phyloP scores from a whole-genome alignment of 2,888 invertebrate species.

The Phanerotoma sp. region DNA sequence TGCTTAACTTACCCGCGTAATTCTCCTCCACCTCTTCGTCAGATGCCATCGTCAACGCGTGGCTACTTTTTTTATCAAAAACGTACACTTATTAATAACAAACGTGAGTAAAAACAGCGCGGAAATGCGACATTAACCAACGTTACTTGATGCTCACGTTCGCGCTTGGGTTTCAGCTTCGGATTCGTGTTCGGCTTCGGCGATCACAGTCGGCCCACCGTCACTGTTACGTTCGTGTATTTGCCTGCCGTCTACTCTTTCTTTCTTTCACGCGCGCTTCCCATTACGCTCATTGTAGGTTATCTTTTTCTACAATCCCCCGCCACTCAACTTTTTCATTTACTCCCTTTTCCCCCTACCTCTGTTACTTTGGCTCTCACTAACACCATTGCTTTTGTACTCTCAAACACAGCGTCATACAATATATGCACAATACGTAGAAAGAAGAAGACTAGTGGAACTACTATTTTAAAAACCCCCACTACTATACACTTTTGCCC shows the following conservation, averaged over 20 bases:
- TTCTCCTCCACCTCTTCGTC: conserved; percentile 86
- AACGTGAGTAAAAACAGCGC: conserved; percentile 32
- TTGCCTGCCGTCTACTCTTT: conserved; percentile 13
- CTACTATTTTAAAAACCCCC: conserved; percentile 29
- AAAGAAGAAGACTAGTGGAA: conserved; percentile 12
- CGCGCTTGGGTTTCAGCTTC: conserved; percentile 26
- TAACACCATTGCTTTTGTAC: conserved; percentile 3
- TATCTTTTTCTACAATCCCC: conserved; percentile 23
- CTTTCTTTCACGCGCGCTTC: conserved; percentile 31
- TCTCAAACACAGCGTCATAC: conserved; percentile 3
- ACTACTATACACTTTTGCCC: not conserved
- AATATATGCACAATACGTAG: conserved; percentile 4
- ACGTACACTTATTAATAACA: conserved; percentile 23
- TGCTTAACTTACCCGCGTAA: conserved; percentile 73
- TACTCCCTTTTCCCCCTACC: not conserved
- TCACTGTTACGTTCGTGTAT: conserved; percentile 35
- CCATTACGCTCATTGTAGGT: conserved; percentile 33
- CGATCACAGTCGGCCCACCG: conserved; percentile 35
- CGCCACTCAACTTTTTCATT: conserved; percentile 4
- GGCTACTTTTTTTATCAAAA: conserved; percentile 18
- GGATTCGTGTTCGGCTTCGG: conserved; percentile 19
- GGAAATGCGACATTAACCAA: conserved; percentile 44
- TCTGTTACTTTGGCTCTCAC: not conserved
- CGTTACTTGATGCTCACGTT: conserved; percentile 33
- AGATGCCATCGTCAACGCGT: conserved; percentile 69